These are phyloP conservation scores for Drosophila rubida DNA, from an alignment of 2,888 invertebrate genomes.

Conservation along the genomic window DNA sequence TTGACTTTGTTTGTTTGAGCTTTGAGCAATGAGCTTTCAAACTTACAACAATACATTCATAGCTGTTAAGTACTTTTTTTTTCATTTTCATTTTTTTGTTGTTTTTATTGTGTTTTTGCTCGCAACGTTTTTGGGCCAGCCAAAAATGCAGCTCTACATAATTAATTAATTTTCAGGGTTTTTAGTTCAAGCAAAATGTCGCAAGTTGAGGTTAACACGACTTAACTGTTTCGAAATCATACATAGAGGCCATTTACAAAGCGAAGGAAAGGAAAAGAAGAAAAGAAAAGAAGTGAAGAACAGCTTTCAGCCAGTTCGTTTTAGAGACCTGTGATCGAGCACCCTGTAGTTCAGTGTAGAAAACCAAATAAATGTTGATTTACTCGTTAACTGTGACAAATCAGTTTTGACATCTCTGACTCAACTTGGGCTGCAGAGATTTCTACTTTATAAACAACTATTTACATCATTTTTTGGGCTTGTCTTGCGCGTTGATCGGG, in stretches of 20 bases:
- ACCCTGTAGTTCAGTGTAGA: constrained; percentile 1
- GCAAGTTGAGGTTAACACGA: constrained; percentile 37
- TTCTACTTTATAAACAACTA: constrained; percentile 44
- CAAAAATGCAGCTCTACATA: constrained; percentile 56
- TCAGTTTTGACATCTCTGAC: constrained; percentile 51
- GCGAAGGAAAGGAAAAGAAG: background rate
- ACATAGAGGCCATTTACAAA: constrained; percentile 3
- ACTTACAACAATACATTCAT: constrained; percentile 3
- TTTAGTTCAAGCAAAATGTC: constrained; percentile 41
- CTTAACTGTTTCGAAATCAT: constrained; percentile 22
- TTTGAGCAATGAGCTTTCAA: constrained; percentile 44
- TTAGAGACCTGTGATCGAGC: background rate
- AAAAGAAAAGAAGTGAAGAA: background rate
- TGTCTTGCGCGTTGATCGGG: constrained; percentile 30
- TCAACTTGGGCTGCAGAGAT: constrained; percentile 38
- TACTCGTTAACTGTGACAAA: constrained; percentile 40
- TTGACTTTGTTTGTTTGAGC: constrained; percentile 63
- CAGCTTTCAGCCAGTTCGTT: background rate
- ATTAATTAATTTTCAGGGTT: constrained; percentile 39
- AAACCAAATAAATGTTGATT: constrained; percentile 1
- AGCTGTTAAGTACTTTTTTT: constrained; percentile 16
- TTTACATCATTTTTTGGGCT: constrained; percentile 46
- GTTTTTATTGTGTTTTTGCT: too few relatives aligned
- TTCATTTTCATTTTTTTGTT: background rate
- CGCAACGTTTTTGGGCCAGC: constrained; percentile 64